Evolutionary conservation across 2,888 invertebrate genomes (phyloP).

Genomic region (Microdon myrmicae): DNA sequence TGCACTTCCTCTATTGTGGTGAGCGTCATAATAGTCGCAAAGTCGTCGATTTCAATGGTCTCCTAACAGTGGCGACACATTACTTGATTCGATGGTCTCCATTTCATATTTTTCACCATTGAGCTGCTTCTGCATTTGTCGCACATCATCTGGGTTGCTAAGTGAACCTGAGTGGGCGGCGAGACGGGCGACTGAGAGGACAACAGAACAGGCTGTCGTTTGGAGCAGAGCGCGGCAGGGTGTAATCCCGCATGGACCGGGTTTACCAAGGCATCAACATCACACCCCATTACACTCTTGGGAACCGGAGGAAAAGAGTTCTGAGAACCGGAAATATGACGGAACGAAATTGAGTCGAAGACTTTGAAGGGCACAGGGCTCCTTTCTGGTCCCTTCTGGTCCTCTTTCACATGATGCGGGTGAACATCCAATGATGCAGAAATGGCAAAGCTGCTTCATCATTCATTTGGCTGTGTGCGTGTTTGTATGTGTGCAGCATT

Average conservation of each 20-base stretch:
- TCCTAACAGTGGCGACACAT: conserved; percentile 19
- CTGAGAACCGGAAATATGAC: conserved; percentile 41
- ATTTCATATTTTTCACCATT: conserved; percentile 20
- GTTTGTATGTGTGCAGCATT: conserved; percentile 11
- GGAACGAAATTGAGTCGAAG: conserved; percentile 36
- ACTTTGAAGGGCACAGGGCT: conserved; percentile 36
- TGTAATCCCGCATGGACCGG: no score
- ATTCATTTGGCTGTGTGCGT: not conserved
- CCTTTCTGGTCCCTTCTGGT: conserved; percentile 26
- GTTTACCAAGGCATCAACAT: conserved; percentile 35
- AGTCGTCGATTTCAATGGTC: conserved; percentile 24
- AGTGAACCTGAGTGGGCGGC: conserved; percentile 14
- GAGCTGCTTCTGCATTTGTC: conserved; percentile 30
- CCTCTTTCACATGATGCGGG: conserved; percentile 1
- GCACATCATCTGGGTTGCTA: conserved; percentile 10
- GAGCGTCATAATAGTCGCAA: no score
- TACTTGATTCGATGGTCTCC: conserved; percentile 15
- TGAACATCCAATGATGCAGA: conserved; percentile 29
- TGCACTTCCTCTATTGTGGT: no score
- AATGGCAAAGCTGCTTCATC: conserved; percentile 36
- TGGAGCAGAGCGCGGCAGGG: no score
- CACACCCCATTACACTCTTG: conserved; percentile 45
- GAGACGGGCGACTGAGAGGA: no score
- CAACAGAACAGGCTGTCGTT: no score
- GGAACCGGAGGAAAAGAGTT: conserved; percentile 32